Evolutionary conservation across 2,888 invertebrate genomes (phyloP).

Genomic region (Shargacucullia verbasci): DNA sequence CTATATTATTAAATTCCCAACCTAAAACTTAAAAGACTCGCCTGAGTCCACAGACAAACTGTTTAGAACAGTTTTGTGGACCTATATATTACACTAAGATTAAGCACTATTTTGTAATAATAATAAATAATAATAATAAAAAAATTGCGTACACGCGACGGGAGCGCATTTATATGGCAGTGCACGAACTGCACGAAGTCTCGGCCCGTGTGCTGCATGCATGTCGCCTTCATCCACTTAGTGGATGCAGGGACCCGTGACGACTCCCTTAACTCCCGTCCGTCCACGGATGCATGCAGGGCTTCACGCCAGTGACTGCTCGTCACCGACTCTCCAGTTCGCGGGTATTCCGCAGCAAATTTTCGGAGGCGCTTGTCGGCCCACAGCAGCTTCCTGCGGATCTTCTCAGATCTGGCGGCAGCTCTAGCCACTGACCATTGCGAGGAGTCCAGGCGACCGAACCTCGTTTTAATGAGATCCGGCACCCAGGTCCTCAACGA

Average conservation of each 20-base stretch:
- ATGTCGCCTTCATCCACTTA: slow-evolving; percentile 9
- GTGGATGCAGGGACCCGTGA: slow-evolving; percentile 9
- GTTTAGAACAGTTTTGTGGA: no score
- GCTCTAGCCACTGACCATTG: slow-evolving; percentile 11
- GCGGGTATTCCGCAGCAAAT: not conserved
- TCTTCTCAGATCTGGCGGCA: slow-evolving; percentile 41
- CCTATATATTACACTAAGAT: no score
- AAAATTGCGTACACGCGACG: slow-evolving; percentile 30
- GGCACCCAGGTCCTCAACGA: slow-evolving; percentile 9
- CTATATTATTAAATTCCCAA: no score
- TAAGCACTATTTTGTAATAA: no score
- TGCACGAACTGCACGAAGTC: slow-evolving; percentile 38
- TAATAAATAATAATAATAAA: no score
- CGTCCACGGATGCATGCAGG: slow-evolving; percentile 30
- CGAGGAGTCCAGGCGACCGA: slow-evolving; percentile 4
- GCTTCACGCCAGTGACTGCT: slow-evolving; percentile 12
- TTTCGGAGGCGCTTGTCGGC: not conserved
- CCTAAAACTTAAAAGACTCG: no score
- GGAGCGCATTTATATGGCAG: slow-evolving; percentile 28
- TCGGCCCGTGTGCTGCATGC: slow-evolving; percentile 20
- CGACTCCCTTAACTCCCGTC: slow-evolving; percentile 28
- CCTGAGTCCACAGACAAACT: no score
- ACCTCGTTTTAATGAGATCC: not conserved
- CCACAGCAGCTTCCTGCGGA: slow-evolving; percentile 21
- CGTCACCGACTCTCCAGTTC: slow-evolving; percentile 9